Evolutionary conservation across 2,113 vertebrate genomes (phyloP).

Genomic region (Cairina moschata): DNA sequence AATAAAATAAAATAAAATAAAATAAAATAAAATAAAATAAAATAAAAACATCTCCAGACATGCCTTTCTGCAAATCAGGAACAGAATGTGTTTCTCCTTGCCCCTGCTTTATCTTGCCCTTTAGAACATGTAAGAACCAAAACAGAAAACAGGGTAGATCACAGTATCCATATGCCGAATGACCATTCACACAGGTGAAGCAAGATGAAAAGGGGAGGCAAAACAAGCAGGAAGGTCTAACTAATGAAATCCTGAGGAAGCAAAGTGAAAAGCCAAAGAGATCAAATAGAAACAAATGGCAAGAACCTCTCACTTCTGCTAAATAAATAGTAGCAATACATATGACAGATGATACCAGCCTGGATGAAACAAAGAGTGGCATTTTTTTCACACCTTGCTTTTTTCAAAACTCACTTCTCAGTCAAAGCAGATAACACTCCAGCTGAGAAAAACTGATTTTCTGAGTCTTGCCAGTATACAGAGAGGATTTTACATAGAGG

Average conservation of each 20-base stretch:
- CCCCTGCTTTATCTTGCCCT: background rate
- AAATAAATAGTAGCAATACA: background rate
- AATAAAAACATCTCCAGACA: background rate
- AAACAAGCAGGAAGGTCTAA: background rate
- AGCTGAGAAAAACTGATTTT: constrained; percentile 24
- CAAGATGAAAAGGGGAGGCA: background rate
- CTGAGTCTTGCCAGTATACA: background rate
- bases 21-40: background rate
- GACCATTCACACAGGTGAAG: background rate
- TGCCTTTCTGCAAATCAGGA: background rate
- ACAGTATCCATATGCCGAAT: background rate
- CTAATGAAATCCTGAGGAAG: background rate
- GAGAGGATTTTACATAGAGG: background rate
- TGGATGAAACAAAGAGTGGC: constrained; percentile 1
- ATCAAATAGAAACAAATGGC: background rate
- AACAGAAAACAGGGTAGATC: background rate
- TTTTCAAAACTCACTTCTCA: constrained; percentile 33
- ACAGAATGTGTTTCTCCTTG: background rate
- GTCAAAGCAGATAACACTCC: constrained; percentile 26
- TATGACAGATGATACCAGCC: background rate
- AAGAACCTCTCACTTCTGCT: background rate
- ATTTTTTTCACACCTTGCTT: constrained; percentile 24
- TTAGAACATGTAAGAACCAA: background rate
- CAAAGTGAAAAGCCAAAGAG: background rate
- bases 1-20: too few species aligned